phyloP scores from a whole-genome alignment of 53 echinoderm and acorn worm species.

The Hippasteria phrygiana region DNA sequence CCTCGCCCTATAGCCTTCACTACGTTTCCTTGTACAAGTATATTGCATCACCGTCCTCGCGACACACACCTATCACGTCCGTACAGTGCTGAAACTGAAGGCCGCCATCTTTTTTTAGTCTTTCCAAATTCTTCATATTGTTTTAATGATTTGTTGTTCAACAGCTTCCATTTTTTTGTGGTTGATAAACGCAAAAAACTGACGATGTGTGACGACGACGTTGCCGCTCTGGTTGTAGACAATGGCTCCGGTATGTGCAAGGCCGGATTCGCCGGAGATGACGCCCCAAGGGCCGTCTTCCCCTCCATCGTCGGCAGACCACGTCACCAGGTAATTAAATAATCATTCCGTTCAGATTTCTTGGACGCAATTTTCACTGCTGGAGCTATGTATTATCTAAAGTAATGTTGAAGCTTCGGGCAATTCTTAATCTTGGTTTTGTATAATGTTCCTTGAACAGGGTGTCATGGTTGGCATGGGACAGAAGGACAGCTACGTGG shows the following conservation, averaged over 20 bases:
- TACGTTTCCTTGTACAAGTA: too few species aligned
- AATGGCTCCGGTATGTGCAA: constrained; percentile 81
- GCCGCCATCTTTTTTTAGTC: too few species aligned
- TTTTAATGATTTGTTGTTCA: neutral
- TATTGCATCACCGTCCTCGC: too few species aligned
- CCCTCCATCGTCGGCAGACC: constrained; percentile 62
- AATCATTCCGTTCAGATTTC: neutral
- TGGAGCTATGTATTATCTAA: neutral
- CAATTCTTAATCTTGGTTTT: neutral
- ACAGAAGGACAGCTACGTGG: constrained; percentile 99
- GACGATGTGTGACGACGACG: constrained; percentile 2
- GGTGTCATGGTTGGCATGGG: constrained; percentile 99
- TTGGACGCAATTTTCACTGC: neutral
- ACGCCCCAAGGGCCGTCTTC: constrained; percentile 74
- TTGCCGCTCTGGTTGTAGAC: constrained; percentile 63
- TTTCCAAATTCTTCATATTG: too few species aligned
- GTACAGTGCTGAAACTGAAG: too few species aligned
- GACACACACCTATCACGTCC: too few species aligned
- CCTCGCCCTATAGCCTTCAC: too few species aligned
- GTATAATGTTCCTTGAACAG: constrained; percentile 36
- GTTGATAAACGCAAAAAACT: neutral
- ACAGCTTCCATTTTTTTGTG: too few species aligned
- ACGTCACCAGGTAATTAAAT: constrained; percentile 22
- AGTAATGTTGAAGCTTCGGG: neutral
- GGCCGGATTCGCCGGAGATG: constrained; percentile 74